Percentiles rank a stretch among this genome's conserved stretches.
Evolutionary conservation across 2,888 invertebrate genomes (phyloP).

Genomic region (Cataglyphis rosenhaueri): DNA sequence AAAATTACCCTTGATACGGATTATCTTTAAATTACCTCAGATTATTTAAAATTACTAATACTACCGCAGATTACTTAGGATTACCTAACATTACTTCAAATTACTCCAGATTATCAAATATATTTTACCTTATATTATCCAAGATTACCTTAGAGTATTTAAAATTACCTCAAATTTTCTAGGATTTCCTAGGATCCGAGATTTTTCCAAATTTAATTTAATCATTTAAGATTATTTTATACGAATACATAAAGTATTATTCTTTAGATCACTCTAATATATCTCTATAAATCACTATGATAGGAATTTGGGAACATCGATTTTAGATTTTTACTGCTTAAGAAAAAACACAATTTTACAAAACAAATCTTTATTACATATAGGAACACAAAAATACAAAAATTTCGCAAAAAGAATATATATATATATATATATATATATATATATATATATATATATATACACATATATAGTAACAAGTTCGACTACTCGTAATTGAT

Average conservation of each 20-base stretch:
- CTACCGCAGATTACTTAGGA: background rate
- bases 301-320: background rate
- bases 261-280: background rate
- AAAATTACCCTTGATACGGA: no score
- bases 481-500: background rate
- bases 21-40: background rate
- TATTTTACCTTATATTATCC: background rate
- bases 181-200: background rate
- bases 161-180: background rate
- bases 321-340: background rate
- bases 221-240: background rate
- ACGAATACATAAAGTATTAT: background rate
- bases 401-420: slow-evolving; percentile 2
- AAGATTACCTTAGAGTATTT: background rate
- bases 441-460: no score
- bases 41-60: background rate
- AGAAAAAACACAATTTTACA: background rate
- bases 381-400: background rate
- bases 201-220: background rate
- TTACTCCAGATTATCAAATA: background rate
- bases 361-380: slow-evolving; percentile 1
- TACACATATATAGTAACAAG: background rate
- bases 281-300: background rate
- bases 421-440: background rate
- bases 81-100: background rate